Evolutionary conservation across 2,113 vertebrate species (phyloP), one percentile per base, ranked within the genome.

Genomic region (Rhinolophus sinicus): DNA sequence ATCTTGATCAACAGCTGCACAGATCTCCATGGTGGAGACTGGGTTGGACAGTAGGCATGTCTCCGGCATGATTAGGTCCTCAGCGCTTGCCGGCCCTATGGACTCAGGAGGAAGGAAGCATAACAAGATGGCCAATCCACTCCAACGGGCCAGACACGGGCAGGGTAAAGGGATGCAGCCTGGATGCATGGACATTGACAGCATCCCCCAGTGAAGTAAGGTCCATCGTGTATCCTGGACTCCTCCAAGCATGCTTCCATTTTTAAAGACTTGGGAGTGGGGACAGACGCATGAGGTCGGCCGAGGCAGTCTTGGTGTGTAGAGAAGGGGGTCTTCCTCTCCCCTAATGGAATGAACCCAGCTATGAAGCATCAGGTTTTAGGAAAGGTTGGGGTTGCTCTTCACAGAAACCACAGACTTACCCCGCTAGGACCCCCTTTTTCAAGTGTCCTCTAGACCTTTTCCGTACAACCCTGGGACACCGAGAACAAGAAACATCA

Each of bases 41-140:
- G 22, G 6, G 12, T 26, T 26, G 44, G 26, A 56, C 28, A 19
- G 11, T n/a, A 58, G 30, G 26, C 11, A 4, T 24, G 54, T 8
- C 33, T 72, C 3, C 22, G 56, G 11, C 7, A 21, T 0, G 9
- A 38, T 8, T 2, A 6, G n/a, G n/a, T 54, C 10, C 28, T 35
- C 14, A 2, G 5, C 4, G 47, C 26, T 44, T 50, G 16, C 28
- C 58, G 3, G 33, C 13, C 18, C 65, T 38, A 3, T 3, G 15
- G 3, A 6, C 33, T 82, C 52, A 35, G 91, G 67, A 26, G 47
- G 30, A 85, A 85, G 44, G 44, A 82, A 40, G 15, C 22, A 18
- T 22, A 24, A 33, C 19, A 52, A 30, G 5, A 50, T 15, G 30
- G 38, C 12, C 35, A 16, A 10, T 33, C 11, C 16, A 19, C 52